Evolutionary conservation across 2,888 invertebrate species (phyloP).

Genomic region (Dryocosmus kuriphilus): DNA sequence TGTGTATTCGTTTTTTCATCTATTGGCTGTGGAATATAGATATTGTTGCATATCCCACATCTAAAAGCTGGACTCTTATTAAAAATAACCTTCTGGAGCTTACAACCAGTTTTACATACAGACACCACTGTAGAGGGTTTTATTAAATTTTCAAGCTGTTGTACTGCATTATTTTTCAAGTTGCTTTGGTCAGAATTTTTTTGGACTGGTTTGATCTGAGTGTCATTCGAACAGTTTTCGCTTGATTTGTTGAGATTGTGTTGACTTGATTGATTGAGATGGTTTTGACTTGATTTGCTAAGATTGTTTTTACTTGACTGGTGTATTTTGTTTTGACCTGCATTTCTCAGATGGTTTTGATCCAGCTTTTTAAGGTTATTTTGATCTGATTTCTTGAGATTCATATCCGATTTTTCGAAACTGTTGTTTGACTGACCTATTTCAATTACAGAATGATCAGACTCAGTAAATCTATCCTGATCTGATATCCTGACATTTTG

Average conservation of each 20-base stretch:
- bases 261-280: background rate
- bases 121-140: background rate
- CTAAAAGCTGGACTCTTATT: constrained; percentile 54
- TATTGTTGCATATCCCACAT: constrained; percentile 55
- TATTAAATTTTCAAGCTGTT: background rate
- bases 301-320: background rate
- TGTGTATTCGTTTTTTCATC: constrained; percentile 56
- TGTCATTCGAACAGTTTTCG: background rate
- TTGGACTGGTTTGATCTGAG: background rate
- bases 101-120: constrained; percentile 52
- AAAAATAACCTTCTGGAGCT: constrained; percentile 54
- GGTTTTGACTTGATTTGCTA: background rate
- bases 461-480: background rate
- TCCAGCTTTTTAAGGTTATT: no score
- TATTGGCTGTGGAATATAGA: background rate
- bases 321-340: no score
- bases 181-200: background rate
- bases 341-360: no score
- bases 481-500: background rate
- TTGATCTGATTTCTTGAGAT: no score
- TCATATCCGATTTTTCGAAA: no score
- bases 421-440: no score
- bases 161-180: background rate
- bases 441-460: no score
- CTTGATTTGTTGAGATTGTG: background rate